phyloP scores from a whole-genome alignment of 1,140 invertebrate species.

The Tetramorium simillimum region DNA sequence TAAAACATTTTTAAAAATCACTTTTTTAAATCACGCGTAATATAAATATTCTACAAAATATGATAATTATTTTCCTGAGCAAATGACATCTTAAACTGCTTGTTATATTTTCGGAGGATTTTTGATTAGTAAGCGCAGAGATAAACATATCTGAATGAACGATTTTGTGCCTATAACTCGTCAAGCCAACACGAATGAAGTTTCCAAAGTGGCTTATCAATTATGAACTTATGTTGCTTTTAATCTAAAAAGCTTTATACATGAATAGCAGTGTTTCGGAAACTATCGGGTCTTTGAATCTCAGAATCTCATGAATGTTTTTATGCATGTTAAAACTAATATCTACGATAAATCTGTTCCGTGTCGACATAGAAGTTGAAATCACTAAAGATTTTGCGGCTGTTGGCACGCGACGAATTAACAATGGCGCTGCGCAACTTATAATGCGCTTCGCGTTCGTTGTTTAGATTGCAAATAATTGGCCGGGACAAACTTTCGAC shows the following conservation, averaged over 20 bases:
- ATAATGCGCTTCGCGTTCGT: constrained; percentile 59
- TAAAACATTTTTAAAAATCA: too few relatives aligned
- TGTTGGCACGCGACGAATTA: constrained; percentile 15
- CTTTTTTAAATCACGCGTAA: too few relatives aligned
- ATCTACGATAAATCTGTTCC: background rate
- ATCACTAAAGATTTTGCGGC: constrained; percentile 3
- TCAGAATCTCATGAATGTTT: background rate
- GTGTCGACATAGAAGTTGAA: background rate
- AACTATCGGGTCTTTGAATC: background rate
- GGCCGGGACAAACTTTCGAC: constrained; percentile 58
- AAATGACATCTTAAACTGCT: background rate
- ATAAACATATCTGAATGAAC: background rate
- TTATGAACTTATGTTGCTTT: background rate
- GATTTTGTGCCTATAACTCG: background rate
- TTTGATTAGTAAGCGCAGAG: background rate
- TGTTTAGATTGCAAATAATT: constrained; percentile 70
- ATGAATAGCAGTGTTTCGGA: background rate
- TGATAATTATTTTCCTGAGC: constrained; percentile 15
- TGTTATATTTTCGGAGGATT: too few relatives aligned
- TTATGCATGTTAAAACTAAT: background rate
- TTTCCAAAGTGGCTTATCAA: background rate
- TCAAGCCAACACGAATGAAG: background rate
- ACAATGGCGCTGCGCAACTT: constrained; percentile 43
- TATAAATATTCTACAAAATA: background rate
- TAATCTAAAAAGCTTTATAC: background rate